A percentile compares a stretch with the other conserved stretches of the same genome.
Conservation (phyloP, 2,888 invertebrate genomes). For the Ophioninae sp. region DNA sequence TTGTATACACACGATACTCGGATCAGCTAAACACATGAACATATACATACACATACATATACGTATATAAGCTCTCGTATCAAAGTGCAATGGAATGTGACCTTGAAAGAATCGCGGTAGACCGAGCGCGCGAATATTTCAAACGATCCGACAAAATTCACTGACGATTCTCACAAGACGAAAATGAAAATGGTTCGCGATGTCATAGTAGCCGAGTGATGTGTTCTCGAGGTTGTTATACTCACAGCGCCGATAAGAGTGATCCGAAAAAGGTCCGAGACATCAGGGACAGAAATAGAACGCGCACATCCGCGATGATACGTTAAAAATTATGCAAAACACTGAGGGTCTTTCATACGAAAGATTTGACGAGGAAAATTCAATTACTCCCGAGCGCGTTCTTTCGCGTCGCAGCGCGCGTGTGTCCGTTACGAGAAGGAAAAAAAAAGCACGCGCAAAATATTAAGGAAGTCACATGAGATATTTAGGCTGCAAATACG, state of each 20-base stretch:
- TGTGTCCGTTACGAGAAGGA: background rate
- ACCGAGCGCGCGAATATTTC: constrained; percentile 31
- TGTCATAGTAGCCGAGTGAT: background rate
- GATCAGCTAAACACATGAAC: background rate
- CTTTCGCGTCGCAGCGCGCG: constrained; percentile 9
- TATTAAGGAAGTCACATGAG: constrained; percentile 29
- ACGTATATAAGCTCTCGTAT: constrained; percentile 17
- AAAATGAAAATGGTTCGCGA: background rate
- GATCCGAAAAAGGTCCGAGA: constrained; percentile 44
- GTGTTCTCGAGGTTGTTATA: constrained; percentile 8
- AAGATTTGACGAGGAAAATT: constrained; percentile 18
- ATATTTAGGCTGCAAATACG: constrained; percentile 36
- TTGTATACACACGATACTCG: constrained; percentile 21
- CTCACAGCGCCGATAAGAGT: constrained; percentile 11
- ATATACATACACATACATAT: constrained; percentile 12
- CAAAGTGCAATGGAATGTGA: constrained; percentile 39
- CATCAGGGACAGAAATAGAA: constrained; percentile 46
- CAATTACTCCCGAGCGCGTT: background rate
- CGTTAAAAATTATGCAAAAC: constrained; percentile 36
- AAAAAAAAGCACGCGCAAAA: constrained; percentile 24
- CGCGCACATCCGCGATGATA: constrained; percentile 24
- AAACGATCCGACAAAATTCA: background rate
- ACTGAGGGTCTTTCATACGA: constrained; percentile 1
- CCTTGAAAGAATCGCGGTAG: constrained; percentile 32
- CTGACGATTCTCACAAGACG: background rate